phyloP scores from a whole-genome alignment of 1,140 invertebrate genomes.

The Homalodisca vitripennis region DNA sequence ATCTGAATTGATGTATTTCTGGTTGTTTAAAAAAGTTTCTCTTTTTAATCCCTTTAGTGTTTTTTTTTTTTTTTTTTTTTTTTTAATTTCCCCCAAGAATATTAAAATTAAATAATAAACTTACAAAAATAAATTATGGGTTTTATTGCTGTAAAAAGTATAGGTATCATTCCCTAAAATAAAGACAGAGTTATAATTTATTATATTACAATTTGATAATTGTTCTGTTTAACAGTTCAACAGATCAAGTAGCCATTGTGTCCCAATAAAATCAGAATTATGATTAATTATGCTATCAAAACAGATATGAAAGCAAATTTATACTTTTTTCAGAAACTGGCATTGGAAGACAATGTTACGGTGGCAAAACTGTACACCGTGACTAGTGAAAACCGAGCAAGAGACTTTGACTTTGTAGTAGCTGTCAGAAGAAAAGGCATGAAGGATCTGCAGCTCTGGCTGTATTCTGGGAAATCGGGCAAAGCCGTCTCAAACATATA shows the following conservation, averaged over 20 bases:
- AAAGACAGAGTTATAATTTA: neutral
- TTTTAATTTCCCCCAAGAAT: too few species aligned
- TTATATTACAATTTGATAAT: neutral
- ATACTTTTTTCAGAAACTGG: neutral
- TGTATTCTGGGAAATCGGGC: slow-evolving; percentile 43
- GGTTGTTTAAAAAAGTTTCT: too few species aligned
- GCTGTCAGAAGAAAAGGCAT: slow-evolving; percentile 49
- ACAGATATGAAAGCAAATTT: neutral
- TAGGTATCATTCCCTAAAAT: neutral
- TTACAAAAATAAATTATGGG: too few species aligned
- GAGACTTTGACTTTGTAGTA: slow-evolving; percentile 50
- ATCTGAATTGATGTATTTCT: too few species aligned
- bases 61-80: too few species aligned
- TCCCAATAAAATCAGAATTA: neutral
- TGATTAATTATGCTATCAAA: neutral
- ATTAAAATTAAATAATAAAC: too few species aligned
- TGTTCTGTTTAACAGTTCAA: neutral
- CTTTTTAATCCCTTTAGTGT: too few species aligned
- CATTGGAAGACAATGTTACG: neutral
- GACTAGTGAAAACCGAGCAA: neutral
- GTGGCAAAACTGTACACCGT: neutral
- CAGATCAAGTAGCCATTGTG: neutral
- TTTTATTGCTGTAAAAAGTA: neutral
- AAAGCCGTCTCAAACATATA: neutral
- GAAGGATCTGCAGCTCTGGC: slow-evolving; percentile 47